phyloP scores from a whole-genome alignment of 2,888 invertebrate species.

The Salticus scenicus region DNA sequence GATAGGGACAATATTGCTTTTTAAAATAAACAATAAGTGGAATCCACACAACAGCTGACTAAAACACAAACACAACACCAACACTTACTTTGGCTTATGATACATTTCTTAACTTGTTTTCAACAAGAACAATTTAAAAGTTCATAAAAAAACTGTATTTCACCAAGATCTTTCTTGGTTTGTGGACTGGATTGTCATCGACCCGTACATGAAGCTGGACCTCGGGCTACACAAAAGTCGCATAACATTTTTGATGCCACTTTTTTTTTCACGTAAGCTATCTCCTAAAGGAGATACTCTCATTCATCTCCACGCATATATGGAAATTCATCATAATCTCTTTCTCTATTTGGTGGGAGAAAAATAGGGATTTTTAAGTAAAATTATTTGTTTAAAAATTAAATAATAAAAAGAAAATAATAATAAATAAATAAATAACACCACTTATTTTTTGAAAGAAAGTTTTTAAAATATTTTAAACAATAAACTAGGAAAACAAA shows the following conservation, averaged over 20 bases:
- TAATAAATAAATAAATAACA: background rate
- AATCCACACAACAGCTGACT: too few species aligned
- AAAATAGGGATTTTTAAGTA: background rate
- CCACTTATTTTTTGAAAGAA: too few species aligned
- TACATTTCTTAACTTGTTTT: constrained; percentile 22
- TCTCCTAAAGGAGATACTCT: constrained; percentile 31
- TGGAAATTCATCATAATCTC: constrained; percentile 70
- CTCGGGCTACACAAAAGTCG: constrained; percentile 24
- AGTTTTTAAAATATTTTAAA: too few species aligned
- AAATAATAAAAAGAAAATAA: background rate
- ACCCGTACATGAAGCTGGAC: constrained; percentile 62
- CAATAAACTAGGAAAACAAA: too few species aligned
- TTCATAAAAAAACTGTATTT: constrained; percentile 54
- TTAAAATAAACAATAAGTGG: too few species aligned
- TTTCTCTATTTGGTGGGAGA: constrained; percentile 43
- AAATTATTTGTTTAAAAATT: background rate
- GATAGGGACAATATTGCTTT: too few species aligned
- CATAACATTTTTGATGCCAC: constrained; percentile 20
- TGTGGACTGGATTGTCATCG: constrained; percentile 68
- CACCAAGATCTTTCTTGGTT: constrained; percentile 41
- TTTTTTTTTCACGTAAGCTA: constrained; percentile 27
- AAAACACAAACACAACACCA: too few species aligned
- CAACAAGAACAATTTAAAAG: constrained; percentile 56
- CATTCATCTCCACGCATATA: constrained; percentile 67
- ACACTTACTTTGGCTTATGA: constrained; percentile 13